phyloP scores from a whole-genome alignment of 2,888 invertebrate species.

The Aleiodes testaceus region DNA sequence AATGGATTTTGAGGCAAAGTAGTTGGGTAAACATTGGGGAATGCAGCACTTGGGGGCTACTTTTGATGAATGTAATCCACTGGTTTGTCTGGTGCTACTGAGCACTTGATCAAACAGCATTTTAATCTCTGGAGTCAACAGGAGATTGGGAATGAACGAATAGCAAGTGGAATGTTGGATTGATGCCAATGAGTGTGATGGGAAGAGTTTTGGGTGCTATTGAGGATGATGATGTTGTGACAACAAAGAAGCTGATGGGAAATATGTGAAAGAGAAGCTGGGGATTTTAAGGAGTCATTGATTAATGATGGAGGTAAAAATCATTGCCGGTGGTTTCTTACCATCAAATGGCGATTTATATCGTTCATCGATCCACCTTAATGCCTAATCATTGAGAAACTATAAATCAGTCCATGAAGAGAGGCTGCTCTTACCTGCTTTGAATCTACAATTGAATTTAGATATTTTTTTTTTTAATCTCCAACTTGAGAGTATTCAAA shows the following conservation, averaged over 20 bases:
- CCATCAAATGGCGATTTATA: constrained; percentile 64
- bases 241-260: constrained; percentile 53
- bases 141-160: constrained; percentile 33
- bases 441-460: constrained; percentile 7
- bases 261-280: constrained; percentile 50
- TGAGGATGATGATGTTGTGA: constrained; percentile 51
- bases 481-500: not conserved
- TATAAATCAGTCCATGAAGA: constrained; percentile 67
- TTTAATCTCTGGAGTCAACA: constrained; percentile 64
- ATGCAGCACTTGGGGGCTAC: constrained; percentile 21
- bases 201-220: no score
- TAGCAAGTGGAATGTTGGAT: constrained; percentile 5
- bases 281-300: constrained; percentile 49
- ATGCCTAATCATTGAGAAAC: constrained; percentile 69
- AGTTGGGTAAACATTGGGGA: constrained; percentile 20
- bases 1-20: not conserved
- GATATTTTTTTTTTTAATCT: not conserved
- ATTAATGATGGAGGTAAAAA: constrained; percentile 65
- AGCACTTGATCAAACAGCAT: constrained; percentile 66
- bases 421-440: not conserved
- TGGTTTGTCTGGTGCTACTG: constrained; percentile 58
- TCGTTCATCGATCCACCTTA: constrained; percentile 23
- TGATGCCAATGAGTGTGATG: not conserved
- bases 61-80: constrained; percentile 36
- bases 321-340: constrained; percentile 60